These are phyloP conservation scores for Microcebus tavaratra DNA, from an alignment of 2,113 vertebrate genomes.

Conservation along the genomic window DNA sequence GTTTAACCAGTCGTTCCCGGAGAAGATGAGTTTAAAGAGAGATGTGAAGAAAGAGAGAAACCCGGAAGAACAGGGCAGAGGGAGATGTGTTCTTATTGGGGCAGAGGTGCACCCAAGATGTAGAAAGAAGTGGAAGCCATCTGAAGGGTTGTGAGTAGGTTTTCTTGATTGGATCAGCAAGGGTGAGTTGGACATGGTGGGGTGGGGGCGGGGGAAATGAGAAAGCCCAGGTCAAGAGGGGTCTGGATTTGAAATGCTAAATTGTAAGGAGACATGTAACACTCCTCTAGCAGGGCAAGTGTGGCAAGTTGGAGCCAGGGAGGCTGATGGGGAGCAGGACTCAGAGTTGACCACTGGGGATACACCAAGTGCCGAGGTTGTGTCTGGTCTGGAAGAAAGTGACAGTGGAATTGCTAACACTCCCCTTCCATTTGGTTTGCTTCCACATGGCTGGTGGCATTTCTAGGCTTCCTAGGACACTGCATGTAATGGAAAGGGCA, in stretches of 20 bases:
- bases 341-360: neutral
- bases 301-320: neutral
- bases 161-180: neutral
- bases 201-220: neutral
- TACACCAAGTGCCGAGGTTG: neutral
- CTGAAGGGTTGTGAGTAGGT: neutral
- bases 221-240: neutral
- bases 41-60: neutral
- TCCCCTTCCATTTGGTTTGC: neutral
- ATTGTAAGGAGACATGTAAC: neutral
- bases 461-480: neutral
- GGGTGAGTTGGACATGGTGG: neutral
- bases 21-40: neutral
- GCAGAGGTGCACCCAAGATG: neutral
- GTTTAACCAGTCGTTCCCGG: neutral
- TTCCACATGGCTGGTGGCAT: neutral
- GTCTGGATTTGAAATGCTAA: constrained; percentile 15
- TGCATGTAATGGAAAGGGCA: neutral
- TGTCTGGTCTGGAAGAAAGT: neutral
- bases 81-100: neutral
- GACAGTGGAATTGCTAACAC: neutral
- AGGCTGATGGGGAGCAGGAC: neutral
- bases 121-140: neutral
- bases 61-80: neutral
- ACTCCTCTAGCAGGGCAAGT: neutral